These are phyloP conservation scores for Alcis repandata DNA, from an alignment of 2,888 invertebrate genomes.

Conservation along the genomic window DNA sequence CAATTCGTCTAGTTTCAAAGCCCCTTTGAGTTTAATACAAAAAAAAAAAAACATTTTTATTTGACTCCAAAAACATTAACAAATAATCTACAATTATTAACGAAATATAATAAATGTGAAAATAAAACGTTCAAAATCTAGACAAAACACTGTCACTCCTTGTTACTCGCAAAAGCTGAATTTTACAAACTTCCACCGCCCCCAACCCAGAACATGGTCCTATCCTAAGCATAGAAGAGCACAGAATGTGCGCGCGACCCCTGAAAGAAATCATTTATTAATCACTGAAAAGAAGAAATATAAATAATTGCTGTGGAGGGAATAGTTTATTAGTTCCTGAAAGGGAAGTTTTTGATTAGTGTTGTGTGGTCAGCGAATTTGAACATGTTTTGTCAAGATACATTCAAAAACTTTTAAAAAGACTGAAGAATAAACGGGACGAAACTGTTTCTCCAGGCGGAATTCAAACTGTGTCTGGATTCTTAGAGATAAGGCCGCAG, in stretches of 20 bases:
- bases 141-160: too few relatives aligned
- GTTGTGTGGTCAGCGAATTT: conserved; percentile 32
- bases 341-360: conserved; percentile 62
- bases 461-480: background rate
- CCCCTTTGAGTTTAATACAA: too few relatives aligned
- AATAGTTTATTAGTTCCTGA: conserved; percentile 68
- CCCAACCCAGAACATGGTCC: conserved; percentile 43
- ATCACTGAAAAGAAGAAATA: conserved; percentile 68
- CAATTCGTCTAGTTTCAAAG: too few relatives aligned
- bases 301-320: conserved; percentile 71
- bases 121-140: too few relatives aligned
- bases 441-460: background rate
- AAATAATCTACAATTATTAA: too few relatives aligned
- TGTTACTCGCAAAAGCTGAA: too few relatives aligned
- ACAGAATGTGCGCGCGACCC: conserved; percentile 46
- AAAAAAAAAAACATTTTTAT: too few relatives aligned
- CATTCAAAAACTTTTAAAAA: too few relatives aligned
- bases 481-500: background rate
- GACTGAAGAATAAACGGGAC: too few relatives aligned
- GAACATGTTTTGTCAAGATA: conserved; percentile 8
- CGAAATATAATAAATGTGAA: too few relatives aligned
- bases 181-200: conserved; percentile 44
- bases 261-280: conserved; percentile 69
- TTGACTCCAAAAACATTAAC: too few relatives aligned
- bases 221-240: conserved; percentile 47